Base-by-base conservation (phyloP, 2,888 invertebrate species). In the Leptinotarsa juncta region DNA sequence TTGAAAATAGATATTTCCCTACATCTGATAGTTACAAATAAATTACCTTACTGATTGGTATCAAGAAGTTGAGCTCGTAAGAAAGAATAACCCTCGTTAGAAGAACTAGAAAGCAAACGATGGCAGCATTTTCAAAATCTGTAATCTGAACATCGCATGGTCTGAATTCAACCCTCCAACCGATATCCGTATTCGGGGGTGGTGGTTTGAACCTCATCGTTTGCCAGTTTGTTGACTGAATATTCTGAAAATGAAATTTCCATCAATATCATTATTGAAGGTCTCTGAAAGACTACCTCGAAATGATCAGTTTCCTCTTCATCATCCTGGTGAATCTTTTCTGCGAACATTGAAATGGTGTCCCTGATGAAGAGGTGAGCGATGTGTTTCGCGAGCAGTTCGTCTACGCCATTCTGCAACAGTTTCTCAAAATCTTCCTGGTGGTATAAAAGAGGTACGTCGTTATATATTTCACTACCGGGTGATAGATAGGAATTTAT, bases 171-270 rank as follows among this genome's bases (percentile, higher is more conserved):
- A 99, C 99, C 81, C 99, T 92, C 99, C 99, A 99, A 51, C 99
- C 99, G 84, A 99, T 99, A 69, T 96, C 91, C 10, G 97, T 96
- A 87, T 97, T 94, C 0, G 97, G 96, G 32, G 98, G 97, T 65
- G 99, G 99, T 49, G 98, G 98, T 89, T 99, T 99, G 89, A 99
- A 99, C 55, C 97, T 91, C 97, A 99, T 97, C 51, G 98, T 97
- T 89, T 99, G 98, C 99, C 99, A 99, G 90, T 99, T 99, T 49
- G 99, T 99, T 0, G 98, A 98, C 87, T 99, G 98, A 81, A 99
- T 97, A 87, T 99, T 99, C 96, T 96, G 87, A 4, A 87, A 87
- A 80, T 15, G 23, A 4, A 7, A 51, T 15, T 96, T 84, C 99
- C 98, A 82, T 95, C 94, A 55, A 91, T 89, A 87, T 99, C 98